Percentiles rank a stretch among this genome's conserved stretches.
Evolutionary conservation across 2,888 invertebrate species (phyloP).

Genomic region (Hemicrepidius hirtus): DNA sequence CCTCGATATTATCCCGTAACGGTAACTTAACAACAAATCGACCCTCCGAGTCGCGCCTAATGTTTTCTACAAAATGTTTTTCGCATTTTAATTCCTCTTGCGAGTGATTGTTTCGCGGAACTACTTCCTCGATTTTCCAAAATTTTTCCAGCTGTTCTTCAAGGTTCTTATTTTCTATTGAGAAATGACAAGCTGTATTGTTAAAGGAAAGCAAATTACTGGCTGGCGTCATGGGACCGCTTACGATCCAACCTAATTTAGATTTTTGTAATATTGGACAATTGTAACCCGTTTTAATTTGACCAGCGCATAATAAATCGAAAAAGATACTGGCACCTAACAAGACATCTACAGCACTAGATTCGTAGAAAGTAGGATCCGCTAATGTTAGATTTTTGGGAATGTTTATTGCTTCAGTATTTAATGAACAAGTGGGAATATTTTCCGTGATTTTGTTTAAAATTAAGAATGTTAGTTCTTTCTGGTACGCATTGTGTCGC

Average conservation of each 20-base stretch:
- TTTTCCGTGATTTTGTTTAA: too few relatives aligned
- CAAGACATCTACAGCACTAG: too few relatives aligned
- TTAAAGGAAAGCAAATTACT: background rate
- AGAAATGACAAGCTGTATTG: background rate
- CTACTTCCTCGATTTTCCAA: background rate
- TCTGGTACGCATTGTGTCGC: too few relatives aligned
- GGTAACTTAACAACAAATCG: too few relatives aligned
- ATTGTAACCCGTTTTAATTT: background rate
- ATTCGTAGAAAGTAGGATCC: too few relatives aligned
- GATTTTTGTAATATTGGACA: constrained; percentile 3
- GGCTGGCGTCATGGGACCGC: background rate
- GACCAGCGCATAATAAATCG: too few relatives aligned
- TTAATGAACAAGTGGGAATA: too few relatives aligned
- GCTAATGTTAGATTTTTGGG: too few relatives aligned
- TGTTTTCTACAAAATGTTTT: constrained; percentile 36
- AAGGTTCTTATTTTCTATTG: background rate
- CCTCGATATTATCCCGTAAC: too few relatives aligned
- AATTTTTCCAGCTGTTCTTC: background rate
- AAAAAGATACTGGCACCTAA: too few relatives aligned
- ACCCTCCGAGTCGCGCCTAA: constrained; percentile 33
- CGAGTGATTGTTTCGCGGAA: background rate
- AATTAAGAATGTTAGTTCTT: too few relatives aligned
- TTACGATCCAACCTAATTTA: background rate
- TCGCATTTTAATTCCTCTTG: background rate
- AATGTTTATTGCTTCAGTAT: too few relatives aligned